These are phyloP conservation scores for Semnornis frantzii DNA, from an alignment of 2,113 vertebrate species.

Conservation along the genomic window DNA sequence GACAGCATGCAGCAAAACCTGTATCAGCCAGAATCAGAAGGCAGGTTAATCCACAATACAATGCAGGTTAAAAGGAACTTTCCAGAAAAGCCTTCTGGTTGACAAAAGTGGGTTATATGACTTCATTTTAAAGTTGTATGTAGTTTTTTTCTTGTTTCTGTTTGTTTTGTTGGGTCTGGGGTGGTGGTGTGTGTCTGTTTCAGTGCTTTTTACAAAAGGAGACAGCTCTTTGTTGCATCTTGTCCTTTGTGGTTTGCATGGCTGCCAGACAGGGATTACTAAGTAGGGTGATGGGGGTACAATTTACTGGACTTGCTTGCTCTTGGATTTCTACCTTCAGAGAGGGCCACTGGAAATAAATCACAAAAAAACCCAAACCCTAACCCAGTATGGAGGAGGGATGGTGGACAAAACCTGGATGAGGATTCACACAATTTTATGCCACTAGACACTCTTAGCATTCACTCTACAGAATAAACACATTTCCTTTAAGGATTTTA, in stretches of 20 bases:
- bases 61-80: not conserved
- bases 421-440: not conserved
- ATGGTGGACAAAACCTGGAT: not conserved
- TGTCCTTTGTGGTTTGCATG: not conserved
- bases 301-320: not conserved
- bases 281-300: not conserved
- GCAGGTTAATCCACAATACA: not conserved
- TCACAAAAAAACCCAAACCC: not conserved
- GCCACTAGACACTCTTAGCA: not conserved
- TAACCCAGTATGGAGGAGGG: not conserved
- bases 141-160: not conserved
- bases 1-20: not conserved
- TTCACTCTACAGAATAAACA: not conserved
- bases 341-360: not conserved
- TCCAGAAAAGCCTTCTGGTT: not conserved
- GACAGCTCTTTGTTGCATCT: too few relatives aligned
- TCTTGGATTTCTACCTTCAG: not conserved
- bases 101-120: not conserved
- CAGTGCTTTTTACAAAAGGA: not conserved
- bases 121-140: not conserved
- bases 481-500: not conserved
- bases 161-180: not conserved
- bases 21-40: not conserved
- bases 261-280: not conserved
- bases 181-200: not conserved